These are phyloP conservation scores for Urophycis tenuis DNA, from an alignment of 2,797 vertebrate genomes.

Conservation along the genomic window DNA sequence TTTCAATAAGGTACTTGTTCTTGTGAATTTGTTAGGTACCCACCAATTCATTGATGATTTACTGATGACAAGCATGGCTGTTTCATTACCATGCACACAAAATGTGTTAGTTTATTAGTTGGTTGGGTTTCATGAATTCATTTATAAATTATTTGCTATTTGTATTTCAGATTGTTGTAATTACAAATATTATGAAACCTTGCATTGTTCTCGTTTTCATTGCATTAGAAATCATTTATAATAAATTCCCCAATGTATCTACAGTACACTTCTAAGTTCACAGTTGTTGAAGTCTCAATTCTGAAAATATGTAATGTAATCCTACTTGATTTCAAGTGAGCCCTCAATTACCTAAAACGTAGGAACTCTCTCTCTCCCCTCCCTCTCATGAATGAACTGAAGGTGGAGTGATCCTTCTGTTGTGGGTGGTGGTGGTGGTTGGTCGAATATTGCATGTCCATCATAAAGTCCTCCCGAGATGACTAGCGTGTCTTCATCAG, in stretches of 20 bases:
- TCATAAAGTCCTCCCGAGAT: constrained; percentile 75
- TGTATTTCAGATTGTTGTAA: background rate
- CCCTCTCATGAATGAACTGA: constrained; percentile 59
- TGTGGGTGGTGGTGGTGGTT: constrained; percentile 49
- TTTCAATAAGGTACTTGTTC: background rate
- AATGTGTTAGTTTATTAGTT: background rate
- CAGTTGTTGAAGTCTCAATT: background rate
- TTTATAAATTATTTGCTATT: background rate
- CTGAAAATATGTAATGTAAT: background rate
- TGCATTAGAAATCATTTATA: background rate
- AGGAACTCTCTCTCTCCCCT: constrained; percentile 30
- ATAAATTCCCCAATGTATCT: background rate
- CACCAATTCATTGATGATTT: background rate
- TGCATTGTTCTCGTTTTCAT: background rate
- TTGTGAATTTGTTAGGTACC: background rate
- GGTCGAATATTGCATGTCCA: constrained; percentile 64
- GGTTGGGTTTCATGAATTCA: background rate
- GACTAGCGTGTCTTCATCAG: constrained; percentile 65
- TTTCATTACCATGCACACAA: background rate
- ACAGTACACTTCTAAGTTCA: background rate
- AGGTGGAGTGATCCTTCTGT: constrained; percentile 61
- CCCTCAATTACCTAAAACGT: constrained; percentile 13
- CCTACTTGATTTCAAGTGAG: background rate
- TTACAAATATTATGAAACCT: background rate
- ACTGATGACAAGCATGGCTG: constrained; percentile 1